Conservation (phyloP, 2,113 vertebrate genomes). For the Myocastor coypus region DNA sequence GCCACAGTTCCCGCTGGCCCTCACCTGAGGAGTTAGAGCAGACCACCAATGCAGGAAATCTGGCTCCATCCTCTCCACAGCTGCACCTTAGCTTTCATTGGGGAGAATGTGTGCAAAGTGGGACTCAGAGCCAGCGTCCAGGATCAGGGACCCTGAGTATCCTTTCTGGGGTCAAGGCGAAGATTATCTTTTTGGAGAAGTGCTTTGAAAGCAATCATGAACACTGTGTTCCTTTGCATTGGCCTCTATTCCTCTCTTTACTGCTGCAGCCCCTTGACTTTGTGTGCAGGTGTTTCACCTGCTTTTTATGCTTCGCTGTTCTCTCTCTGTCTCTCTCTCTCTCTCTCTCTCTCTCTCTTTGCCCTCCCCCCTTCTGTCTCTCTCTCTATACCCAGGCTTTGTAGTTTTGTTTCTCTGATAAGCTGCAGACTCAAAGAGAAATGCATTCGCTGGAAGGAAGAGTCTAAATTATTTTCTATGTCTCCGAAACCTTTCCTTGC, state of each 20-base stretch:
- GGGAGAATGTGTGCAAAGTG: background rate
- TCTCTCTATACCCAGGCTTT: background rate
- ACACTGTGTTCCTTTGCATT: background rate
- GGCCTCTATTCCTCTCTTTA: background rate
- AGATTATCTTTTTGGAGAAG: background rate
- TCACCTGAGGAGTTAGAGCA: background rate
- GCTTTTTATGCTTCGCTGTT: background rate
- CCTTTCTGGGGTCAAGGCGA: background rate
- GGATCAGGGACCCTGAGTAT: background rate
- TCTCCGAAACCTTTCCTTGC: background rate
- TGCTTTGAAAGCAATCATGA: background rate
- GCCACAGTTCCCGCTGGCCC: too few species aligned
- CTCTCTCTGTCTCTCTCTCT: background rate
- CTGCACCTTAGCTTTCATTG: background rate
- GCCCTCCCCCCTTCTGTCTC: accelerated
- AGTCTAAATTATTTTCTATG: background rate
- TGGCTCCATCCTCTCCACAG: background rate
- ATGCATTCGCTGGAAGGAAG: slow-evolving; percentile 15
- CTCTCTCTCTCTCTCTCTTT: accelerated
- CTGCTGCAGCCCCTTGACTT: background rate
- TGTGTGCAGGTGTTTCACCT: background rate
- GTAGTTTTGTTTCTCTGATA: slow-evolving; percentile 3
- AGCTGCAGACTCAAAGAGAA: background rate
- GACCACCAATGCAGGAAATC: background rate
- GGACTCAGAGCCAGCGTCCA: background rate